Base-by-base conservation (phyloP, 2,113 vertebrate species). In the Candoia aspera region DNA sequence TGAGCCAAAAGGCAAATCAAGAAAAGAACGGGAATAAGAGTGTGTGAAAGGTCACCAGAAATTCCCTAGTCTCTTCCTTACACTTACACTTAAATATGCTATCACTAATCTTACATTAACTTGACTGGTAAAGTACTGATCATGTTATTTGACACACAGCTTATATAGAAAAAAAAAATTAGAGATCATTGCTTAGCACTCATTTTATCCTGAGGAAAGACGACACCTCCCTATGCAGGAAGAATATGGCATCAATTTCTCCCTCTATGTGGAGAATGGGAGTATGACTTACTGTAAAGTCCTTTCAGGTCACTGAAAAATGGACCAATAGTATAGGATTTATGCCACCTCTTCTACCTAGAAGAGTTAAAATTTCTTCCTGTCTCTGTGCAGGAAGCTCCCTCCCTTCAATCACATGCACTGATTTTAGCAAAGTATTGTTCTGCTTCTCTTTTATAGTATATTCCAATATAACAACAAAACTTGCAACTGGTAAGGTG, bases 21-120 rank as follows among this genome's bases (percentile, higher is more conserved):
- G 64, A 95, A 73, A 37, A 93, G 91, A 93, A 97, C 84, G 92
- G 94, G 96, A 93, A 88, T 94, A 79, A 93, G 93, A 62, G n/a
- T 58, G 0, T 53, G 15, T 49, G 21, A 85, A 55, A 53, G 60
- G 11, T 49, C 58, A 26, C 54, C 86, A 58, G 54, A 87, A 55
- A 42, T 19, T 84, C 11, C 42, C 60, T 87, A 21, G 26, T 33
- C 29, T 49, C 37, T 64, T 59, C 37, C 55, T 21, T 54, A 49
- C 29, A 73, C 5, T 33, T 33, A 0, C n/a, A 33, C n/a, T 73
- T 73, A 49, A 29, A 24, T 89, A 26, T n/a, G 37, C 58, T 90
- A 21, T 85, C 55, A 90, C 49, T 49, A 90, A 79, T 12, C 37
- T n/a, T 59, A 15, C 53, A 46, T 26, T 23, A 73, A 73, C 54